Evolutionary conservation across 2,888 invertebrate species (phyloP).

Genomic region (Kuschelorhynchus macadamiae): DNA sequence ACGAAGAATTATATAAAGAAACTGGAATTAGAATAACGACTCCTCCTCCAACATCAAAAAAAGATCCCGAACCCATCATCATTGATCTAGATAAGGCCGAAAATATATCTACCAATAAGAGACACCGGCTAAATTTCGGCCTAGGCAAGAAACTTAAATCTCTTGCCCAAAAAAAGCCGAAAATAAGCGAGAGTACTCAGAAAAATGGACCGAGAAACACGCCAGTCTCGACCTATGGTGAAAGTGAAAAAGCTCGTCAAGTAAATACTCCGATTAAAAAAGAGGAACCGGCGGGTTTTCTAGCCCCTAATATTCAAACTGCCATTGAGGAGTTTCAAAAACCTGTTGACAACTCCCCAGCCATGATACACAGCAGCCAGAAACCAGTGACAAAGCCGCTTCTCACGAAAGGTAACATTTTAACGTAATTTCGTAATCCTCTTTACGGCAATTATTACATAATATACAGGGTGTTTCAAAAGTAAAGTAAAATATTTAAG

Average conservation of each 20-base stretch:
- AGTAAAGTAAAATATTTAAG: no score
- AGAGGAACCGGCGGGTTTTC: slow-evolving; percentile 53
- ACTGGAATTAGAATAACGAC: slow-evolving; percentile 59
- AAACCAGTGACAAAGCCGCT: slow-evolving; percentile 79
- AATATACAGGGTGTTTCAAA: no score
- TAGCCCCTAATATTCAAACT: slow-evolving; percentile 68
- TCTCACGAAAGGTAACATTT: slow-evolving; percentile 73
- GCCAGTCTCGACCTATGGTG: slow-evolving; percentile 6
- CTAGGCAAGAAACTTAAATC: slow-evolving; percentile 61
- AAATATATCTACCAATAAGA: slow-evolving; percentile 61
- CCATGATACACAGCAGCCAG: slow-evolving; percentile 83
- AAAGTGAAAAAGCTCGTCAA: neutral
- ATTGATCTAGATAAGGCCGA: slow-evolving; percentile 67
- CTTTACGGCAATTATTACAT: no score
- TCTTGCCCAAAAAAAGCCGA: slow-evolving; percentile 55
- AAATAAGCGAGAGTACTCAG: slow-evolving; percentile 51
- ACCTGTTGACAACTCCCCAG: slow-evolving; percentile 58
- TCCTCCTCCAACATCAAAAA: slow-evolving; percentile 51
- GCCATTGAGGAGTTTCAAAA: slow-evolving; percentile 71
- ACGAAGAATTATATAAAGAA: slow-evolving; percentile 63
- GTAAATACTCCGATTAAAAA: slow-evolving; percentile 46
- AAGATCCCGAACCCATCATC: slow-evolving; percentile 61
- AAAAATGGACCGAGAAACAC: slow-evolving; percentile 8
- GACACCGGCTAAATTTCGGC: slow-evolving; percentile 57
- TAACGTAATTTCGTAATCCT: no score